phyloP scores from a whole-genome alignment of 1,140 invertebrate species.

The Phymorhynchus buccinoides region DNA sequence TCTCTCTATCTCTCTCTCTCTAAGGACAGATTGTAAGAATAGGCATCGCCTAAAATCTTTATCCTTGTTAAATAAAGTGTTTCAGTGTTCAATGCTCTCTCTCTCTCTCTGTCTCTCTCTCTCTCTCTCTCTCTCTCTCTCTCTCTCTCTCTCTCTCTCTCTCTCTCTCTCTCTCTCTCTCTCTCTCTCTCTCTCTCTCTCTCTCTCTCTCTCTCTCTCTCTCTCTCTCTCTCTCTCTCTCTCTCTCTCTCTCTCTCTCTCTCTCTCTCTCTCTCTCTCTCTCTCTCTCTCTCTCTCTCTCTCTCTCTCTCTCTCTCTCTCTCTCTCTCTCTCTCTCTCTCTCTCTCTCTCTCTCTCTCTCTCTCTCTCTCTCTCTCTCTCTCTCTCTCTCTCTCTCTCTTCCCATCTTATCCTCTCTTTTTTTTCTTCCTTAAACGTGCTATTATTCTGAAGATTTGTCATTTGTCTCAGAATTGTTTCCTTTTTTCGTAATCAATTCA shows the following conservation, averaged over 20 bases:
- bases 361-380: not conserved
- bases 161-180: not conserved
- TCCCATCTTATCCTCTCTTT: no score
- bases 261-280: not conserved
- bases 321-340: not conserved
- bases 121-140: constrained; percentile 10
- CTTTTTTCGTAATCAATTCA: no score
- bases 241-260: not conserved
- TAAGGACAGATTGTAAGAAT: no score
- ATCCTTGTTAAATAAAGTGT: no score
- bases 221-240: not conserved
- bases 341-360: not conserved
- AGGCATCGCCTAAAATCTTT: no score
- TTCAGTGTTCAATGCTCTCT: no score
- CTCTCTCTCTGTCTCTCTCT: constrained; percentile 3
- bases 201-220: not conserved
- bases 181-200: not conserved
- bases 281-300: not conserved
- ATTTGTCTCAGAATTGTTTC: no score
- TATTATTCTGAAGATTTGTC: no score
- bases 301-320: not conserved
- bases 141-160: not conserved
- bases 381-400: no score
- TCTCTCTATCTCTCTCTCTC: no score
- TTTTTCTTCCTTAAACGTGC: no score